Evolutionary conservation across 2,113 vertebrate genomes (phyloP), one percentile per base, ranked within the genome.

Genomic region (Aepyceros melampus): DNA sequence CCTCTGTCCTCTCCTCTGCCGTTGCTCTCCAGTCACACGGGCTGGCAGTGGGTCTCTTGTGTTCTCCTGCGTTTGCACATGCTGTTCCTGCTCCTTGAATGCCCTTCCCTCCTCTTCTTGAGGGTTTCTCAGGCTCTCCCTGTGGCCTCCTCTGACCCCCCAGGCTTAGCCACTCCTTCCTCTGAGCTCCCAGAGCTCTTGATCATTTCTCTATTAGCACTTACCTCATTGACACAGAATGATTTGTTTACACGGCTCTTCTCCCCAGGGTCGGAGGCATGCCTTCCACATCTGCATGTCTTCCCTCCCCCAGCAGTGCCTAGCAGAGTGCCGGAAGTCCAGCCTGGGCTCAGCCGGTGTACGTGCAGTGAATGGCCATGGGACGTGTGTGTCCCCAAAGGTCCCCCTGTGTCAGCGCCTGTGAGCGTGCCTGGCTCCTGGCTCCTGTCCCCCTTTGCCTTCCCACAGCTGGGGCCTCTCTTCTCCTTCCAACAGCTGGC

Each of bases 381-480:
- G 85, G 82, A 27, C 31, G 0, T 11, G 21, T 14, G 17, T 74
- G 89, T 67, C 64, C 56, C 47, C 83, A 43, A 14, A 87, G 10
- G 82, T 74, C 71, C 36, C 33, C 74, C 58, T 45, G 29, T 36
- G 82, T 91, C 81, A n/a, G 85, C 2, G 13, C 55, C 58, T 19
- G 21, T 49, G n/a, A 84, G 60, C 33, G 74, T 64, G 95, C 51
- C 58, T 79, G 55, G 33, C 19, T 93, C 94, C 95, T 93, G 88
- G 93, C 71, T 95, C 49, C 91, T 56, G 71, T 51, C 49, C 0
- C 84, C 23, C 60, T 71, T 81, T 71, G 53, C 67, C 40, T 81
- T 60, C 45, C 31, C 76, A 88, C 97, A 98, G 97, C 98, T 98
- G 97, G 97, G 81, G 81, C 94, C 81, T 92, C 88, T 96, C 90